Evolutionary conservation across 1,140 invertebrate species (phyloP), one percentile per base, ranked within the genome.

Genomic region (Drosophila pandora): DNA sequence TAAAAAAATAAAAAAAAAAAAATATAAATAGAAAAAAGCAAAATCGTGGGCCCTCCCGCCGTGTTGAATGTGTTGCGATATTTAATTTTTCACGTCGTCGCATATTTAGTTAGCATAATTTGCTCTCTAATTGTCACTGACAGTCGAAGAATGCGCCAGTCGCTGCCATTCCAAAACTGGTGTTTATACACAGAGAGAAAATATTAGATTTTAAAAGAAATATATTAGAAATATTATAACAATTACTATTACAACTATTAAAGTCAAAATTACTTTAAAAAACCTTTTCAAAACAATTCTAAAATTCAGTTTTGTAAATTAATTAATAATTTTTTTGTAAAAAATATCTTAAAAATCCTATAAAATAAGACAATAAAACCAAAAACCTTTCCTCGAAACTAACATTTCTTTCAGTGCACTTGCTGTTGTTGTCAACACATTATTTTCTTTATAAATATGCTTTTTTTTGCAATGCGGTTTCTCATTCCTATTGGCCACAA

Each of bases 71-170:
- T 21, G 9, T 23, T 23, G 22, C 39, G 56, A 43, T 30, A 48
- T 37, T 39, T 30, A 41, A 60, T n/a, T 73, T 70, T 56, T 45
- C 65, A 65, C 61, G 63, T 70, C 55, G 75, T 70, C 55, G 75
- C 61, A 63, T 75, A 83, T 83, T 76, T 84, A 84, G 81, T 79
- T 84, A 73, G 80, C 81, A 84, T 84, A 84, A 84, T 84, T 84
- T 72, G 80, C 72, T 69, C 67, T 65, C 56, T 79, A 79, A 79
- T 84, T 84, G 76, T 84, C 80, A 79, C 60, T 72, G 80, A 79
- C 80, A 65, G 76, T 65, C 58, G 52, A 73, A 76, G 80, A 84
- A 84, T 84, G 80, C 37, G 62, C 62, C 57, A 37, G 34, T 59
- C 54, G 69, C 54, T 53, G 28, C 43, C n/a, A 12, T 37, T 50